Evolutionary conservation across 2,797 vertebrate species (phyloP).

Genomic region (Staurois parvus): DNA sequence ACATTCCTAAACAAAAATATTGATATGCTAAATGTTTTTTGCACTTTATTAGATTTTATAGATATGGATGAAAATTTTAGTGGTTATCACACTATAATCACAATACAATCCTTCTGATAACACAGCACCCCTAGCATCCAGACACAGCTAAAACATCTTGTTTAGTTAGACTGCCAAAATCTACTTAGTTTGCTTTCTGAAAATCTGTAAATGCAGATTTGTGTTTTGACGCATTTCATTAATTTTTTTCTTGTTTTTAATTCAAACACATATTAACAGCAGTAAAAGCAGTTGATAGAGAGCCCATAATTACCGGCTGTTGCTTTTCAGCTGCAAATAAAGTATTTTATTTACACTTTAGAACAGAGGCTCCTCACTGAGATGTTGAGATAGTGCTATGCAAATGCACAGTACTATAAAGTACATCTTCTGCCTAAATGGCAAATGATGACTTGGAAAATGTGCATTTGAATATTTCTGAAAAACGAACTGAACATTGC

Average conservation of each 20-base stretch:
- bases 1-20: too few relatives aligned
- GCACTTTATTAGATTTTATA: too few relatives aligned
- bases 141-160: too few relatives aligned
- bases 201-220: neutral
- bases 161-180: too few relatives aligned
- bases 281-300: neutral
- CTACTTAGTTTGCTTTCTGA: neutral
- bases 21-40: too few relatives aligned
- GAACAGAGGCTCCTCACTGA: conserved; percentile 18
- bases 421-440: conserved; percentile 24
- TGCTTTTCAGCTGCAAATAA: conserved; percentile 11
- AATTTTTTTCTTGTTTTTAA: neutral
- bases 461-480: conserved; percentile 42
- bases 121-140: neutral
- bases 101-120: neutral
- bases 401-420: conserved; percentile 28
- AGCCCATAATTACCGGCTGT: neutral
- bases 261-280: neutral
- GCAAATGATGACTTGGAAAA: conserved; percentile 43
- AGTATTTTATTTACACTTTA: conserved; percentile 39
- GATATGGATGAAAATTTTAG: too few relatives aligned
- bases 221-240: neutral
- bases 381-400: conserved; percentile 21
- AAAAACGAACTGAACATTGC: conserved; percentile 12
- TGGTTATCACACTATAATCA: too few relatives aligned